These are phyloP conservation scores for Crotalus helleri DNA, from an alignment of 2,113 vertebrate genomes.

Conservation along the genomic window DNA sequence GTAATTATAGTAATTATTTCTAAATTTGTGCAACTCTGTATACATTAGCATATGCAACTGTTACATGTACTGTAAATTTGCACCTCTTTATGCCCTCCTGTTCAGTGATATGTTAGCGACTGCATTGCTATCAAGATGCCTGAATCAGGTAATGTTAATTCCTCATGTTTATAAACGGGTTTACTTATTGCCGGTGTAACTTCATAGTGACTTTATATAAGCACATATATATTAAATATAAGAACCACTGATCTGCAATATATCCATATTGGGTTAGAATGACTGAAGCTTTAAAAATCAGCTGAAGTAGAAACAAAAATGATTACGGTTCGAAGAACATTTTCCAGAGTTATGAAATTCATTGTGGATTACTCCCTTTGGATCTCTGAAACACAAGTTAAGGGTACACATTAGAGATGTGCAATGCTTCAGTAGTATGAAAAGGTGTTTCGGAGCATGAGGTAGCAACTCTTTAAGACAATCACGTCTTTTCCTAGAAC, in stretches of 20 bases:
- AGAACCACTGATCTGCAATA: background rate
- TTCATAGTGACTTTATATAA: background rate
- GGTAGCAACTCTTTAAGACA: background rate
- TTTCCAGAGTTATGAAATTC: background rate
- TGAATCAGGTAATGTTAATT: background rate
- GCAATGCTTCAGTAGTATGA: background rate
- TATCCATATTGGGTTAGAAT: background rate
- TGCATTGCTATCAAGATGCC: background rate
- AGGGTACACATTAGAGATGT: background rate
- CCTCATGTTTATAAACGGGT: background rate
- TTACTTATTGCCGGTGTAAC: background rate
- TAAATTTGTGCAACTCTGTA: background rate
- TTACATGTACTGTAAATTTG: background rate
- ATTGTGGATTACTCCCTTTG: background rate
- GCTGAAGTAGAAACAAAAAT: background rate
- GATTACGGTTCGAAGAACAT: background rate
- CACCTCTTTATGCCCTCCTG: background rate
- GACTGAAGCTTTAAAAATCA: background rate
- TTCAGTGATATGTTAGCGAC: background rate
- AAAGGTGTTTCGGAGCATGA: background rate
- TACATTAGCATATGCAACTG: background rate
- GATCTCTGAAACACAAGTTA: constrained; percentile 23
- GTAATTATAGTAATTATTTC: background rate
- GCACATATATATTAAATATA: background rate
- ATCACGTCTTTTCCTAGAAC: background rate